phyloP scores from a whole-genome alignment of 2,797 vertebrate species.

The Pogoniulus pusillus region DNA sequence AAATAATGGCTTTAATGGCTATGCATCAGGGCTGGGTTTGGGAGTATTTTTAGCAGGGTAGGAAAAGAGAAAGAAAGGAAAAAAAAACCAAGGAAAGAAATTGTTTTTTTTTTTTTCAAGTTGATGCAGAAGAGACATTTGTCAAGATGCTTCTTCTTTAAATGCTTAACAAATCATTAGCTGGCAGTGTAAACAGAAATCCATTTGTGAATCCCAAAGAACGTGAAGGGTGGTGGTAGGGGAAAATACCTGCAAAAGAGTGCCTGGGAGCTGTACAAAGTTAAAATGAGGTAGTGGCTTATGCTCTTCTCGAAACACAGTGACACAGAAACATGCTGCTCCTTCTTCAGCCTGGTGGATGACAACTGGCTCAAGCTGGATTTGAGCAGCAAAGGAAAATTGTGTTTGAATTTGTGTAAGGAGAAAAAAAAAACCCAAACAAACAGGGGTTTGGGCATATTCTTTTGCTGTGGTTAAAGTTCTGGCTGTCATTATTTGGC shows the following conservation, averaged over 20 bases:
- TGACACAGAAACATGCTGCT: background rate
- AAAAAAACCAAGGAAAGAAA: background rate
- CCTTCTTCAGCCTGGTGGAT: background rate
- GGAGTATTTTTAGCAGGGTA: background rate
- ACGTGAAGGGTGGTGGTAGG: background rate
- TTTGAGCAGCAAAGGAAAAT: slow-evolving; percentile 1
- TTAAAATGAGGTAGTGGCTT: background rate
- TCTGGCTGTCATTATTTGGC: background rate
- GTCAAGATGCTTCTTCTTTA: slow-evolving; percentile 34
- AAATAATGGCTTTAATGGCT: slow-evolving; percentile 42
- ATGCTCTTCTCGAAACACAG: background rate
- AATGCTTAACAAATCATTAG: slow-evolving; percentile 36
- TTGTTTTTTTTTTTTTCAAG: background rate
- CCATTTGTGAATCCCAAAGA: slow-evolving; percentile 19
- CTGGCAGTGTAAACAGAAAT: slow-evolving; percentile 4
- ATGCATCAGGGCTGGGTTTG: background rate
- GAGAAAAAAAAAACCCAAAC: background rate
- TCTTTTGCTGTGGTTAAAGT: background rate
- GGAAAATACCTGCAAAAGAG: background rate
- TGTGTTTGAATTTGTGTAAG: background rate
- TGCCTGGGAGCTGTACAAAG: background rate
- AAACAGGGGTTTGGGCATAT: background rate
- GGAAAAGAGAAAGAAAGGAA: background rate
- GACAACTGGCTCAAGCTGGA: background rate
- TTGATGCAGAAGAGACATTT: slow-evolving; percentile 6